phyloP scores from a whole-genome alignment of 2,888 invertebrate species.

The Melikaiella ostensackeni region DNA sequence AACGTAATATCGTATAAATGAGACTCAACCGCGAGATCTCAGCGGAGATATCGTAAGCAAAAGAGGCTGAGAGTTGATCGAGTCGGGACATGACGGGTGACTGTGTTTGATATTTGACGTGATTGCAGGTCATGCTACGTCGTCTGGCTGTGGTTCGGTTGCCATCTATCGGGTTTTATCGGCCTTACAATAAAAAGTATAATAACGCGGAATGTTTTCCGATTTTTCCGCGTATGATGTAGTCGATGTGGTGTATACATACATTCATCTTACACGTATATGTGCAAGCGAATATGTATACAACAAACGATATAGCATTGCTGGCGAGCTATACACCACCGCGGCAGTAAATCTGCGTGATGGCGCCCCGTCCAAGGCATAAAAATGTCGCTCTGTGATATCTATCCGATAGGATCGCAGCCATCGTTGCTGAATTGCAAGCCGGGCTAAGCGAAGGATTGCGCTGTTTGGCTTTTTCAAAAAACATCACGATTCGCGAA shows the following conservation, averaged over 20 bases:
- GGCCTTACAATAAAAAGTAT: conserved; percentile 66
- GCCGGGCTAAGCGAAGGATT: background rate
- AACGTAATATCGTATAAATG: conserved; percentile 55
- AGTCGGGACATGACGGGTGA: background rate
- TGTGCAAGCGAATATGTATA: background rate
- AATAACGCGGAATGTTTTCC: conserved; percentile 66
- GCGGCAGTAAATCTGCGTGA: conserved; percentile 62
- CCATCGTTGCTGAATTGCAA: conserved; percentile 45
- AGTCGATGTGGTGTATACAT: conserved; percentile 43
- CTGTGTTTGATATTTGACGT: conserved; percentile 53
- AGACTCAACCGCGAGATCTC: conserved; percentile 36
- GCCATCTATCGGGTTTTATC: conserved; percentile 63
- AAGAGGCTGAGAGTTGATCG: background rate
- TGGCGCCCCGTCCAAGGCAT: conserved; percentile 61
- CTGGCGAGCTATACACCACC: conserved; percentile 53
- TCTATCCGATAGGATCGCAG: conserved; percentile 49
- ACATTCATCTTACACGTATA: background rate
- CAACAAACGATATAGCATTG: background rate
- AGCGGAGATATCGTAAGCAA: background rate
- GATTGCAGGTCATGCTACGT: conserved; percentile 49
- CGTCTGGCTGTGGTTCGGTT: conserved; percentile 52
- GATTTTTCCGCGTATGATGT: conserved; percentile 61
- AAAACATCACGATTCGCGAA: background rate
- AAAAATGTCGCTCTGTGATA: conserved; percentile 62
- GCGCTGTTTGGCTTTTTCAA: background rate